A percentile compares a stretch with the other conserved stretches of the same genome.
Conservation (phyloP, 2,888 invertebrate genomes). For the Drosophila incognita region DNA sequence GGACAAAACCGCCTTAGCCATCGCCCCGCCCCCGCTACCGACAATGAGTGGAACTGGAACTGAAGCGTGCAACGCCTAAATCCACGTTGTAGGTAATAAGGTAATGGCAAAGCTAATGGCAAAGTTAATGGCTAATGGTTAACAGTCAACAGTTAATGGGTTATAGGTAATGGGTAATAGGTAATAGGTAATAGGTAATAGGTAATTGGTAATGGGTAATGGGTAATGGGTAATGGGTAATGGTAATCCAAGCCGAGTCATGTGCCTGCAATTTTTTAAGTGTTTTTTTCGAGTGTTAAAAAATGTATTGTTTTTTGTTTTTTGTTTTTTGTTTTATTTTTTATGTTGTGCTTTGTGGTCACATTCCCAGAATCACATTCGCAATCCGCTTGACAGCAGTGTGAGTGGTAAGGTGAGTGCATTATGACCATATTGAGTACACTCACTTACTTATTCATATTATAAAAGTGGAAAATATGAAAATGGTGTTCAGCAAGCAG, state of each 20-base stretch:
- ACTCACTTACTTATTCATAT: not conserved
- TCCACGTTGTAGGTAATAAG: slow-evolving; percentile 59
- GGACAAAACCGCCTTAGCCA: not conserved
- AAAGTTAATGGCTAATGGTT: slow-evolving; percentile 35
- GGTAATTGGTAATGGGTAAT: slow-evolving; percentile 33
- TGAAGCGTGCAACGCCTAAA: slow-evolving; percentile 57
- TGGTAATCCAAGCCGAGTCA: slow-evolving; percentile 38
- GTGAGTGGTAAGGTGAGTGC: slow-evolving; percentile 1
- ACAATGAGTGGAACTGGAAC: slow-evolving; percentile 35
- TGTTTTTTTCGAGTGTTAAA: slow-evolving; percentile 17
- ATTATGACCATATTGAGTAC: not conserved
- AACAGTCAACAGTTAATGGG: slow-evolving; percentile 31
- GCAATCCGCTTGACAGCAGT: slow-evolving; percentile 20
- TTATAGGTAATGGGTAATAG: slow-evolving; percentile 16
- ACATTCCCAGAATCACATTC: slow-evolving; percentile 40
- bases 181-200: slow-evolving; percentile 37
- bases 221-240: slow-evolving; percentile 28
- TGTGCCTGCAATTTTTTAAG: slow-evolving; percentile 45
- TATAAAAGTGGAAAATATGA: not conserved
- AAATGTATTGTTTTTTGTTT: slow-evolving; percentile 1
- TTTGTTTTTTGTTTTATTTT: not conserved
- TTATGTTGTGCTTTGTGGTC: slow-evolving; percentile 33
- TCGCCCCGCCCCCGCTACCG: not conserved
- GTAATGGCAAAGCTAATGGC: slow-evolving; percentile 54
- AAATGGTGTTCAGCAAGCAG: not conserved